phyloP scores from a whole-genome alignment of 2,797 vertebrate genomes.

The Falco columbarius region DNA sequence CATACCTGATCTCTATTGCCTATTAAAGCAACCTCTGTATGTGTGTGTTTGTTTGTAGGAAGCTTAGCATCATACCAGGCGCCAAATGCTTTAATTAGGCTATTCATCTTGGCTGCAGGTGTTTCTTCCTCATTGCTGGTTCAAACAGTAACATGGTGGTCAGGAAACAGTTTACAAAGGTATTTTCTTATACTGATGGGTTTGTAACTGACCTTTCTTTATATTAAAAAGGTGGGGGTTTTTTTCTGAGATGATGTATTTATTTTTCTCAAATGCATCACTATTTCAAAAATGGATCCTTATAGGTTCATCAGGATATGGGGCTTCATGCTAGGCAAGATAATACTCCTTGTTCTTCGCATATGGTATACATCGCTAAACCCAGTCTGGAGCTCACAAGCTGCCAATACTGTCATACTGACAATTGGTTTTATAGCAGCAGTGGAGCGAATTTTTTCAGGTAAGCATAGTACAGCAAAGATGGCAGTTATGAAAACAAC shows the following conservation, averaged over 20 bases:
- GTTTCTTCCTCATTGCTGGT: conserved; percentile 73
- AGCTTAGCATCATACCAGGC: conserved; percentile 72
- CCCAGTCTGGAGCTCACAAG: conserved; percentile 70
- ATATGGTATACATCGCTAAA: conserved; percentile 79
- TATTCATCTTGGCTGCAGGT: conserved; percentile 66
- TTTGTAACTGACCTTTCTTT: not conserved
- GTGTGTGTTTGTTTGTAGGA: conserved; percentile 57
- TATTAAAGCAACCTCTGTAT: not conserved
- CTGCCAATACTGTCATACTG: conserved; percentile 63
- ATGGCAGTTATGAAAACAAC: not conserved
- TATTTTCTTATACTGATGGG: conserved; percentile 2
- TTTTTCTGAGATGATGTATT: not conserved
- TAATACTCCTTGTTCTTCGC: conserved; percentile 74
- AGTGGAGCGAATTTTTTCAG: conserved; percentile 58
- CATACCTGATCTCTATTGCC: not conserved
- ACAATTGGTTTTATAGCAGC: conserved; percentile 54
- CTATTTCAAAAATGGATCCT: not conserved
- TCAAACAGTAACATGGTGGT: conserved; percentile 77
- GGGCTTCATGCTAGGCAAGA: conserved; percentile 77
- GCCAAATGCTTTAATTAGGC: conserved; percentile 65
- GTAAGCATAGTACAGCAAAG: conserved; percentile 26
- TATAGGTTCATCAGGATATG: conserved; percentile 75
- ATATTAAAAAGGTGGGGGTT: not conserved
- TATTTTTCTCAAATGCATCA: not conserved
- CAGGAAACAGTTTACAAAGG: conserved; percentile 76